These are phyloP conservation scores for Myotis pilosus DNA, from an alignment of 2,797 vertebrate genomes.

Conservation along the genomic window DNA sequence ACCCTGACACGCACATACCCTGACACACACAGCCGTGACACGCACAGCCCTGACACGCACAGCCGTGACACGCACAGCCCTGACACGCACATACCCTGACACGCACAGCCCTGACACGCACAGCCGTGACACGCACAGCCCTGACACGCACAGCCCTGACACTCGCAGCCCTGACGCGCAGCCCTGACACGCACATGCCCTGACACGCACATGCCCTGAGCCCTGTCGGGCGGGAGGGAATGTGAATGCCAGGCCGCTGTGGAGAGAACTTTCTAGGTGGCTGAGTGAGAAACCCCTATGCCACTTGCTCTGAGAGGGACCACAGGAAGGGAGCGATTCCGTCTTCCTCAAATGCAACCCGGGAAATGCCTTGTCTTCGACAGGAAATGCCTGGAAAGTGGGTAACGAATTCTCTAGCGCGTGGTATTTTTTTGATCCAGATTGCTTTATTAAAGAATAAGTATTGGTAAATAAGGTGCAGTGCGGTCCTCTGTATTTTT, in stretches of 20 bases:
- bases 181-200: not conserved
- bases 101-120: not conserved
- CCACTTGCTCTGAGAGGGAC: not conserved
- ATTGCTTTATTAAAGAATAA: slow-evolving; percentile 28
- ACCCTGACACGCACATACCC: no score
- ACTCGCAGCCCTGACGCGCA: no score
- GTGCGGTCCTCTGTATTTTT: slow-evolving; percentile 49
- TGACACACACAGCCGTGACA: no score
- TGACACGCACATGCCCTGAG: no score
- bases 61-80: no score
- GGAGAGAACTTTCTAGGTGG: slow-evolving; percentile 31
- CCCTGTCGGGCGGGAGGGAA: slow-evolving; percentile 20
- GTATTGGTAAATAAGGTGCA: not conserved
- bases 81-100: no score
- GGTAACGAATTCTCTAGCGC: not conserved
- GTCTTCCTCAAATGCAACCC: not conserved
- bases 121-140: no score
- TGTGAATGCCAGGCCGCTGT: slow-evolving; percentile 44
- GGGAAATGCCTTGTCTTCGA: not conserved
- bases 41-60: no score
- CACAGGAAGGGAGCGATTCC: not conserved
- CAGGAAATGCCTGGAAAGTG: not conserved
- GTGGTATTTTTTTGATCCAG: not conserved
- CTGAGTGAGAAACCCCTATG: slow-evolving; percentile 32
- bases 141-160: no score